Evolutionary conservation across 2,113 vertebrate species (phyloP).

Genomic region (Eurypyga helias): DNA sequence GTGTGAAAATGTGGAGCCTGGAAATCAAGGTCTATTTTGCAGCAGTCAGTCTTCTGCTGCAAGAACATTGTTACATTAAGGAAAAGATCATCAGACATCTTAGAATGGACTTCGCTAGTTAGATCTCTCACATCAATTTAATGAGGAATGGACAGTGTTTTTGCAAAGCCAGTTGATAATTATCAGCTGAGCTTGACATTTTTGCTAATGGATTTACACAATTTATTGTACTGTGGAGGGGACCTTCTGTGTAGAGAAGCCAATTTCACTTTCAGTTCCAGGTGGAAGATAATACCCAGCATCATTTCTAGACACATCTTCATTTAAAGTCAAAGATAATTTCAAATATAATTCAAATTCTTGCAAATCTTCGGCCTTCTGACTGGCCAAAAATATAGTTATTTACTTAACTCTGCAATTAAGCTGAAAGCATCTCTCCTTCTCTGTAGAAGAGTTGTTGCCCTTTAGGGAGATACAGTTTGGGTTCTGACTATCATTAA

Average conservation of each 20-base stretch:
- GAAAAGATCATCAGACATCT: neutral
- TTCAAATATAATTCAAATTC: neutral
- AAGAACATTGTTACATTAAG: neutral
- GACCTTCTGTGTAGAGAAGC: neutral
- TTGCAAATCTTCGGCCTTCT: neutral
- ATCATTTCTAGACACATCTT: neutral
- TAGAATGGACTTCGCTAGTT: constrained; percentile 10
- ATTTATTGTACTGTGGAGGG: constrained; percentile 20
- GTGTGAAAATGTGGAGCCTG: neutral
- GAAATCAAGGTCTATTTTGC: neutral
- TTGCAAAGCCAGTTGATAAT: constrained; percentile 36
- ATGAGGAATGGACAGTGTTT: constrained; percentile 16
- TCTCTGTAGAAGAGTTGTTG: neutral
- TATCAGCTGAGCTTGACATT: constrained; percentile 44
- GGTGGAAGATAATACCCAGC: neutral
- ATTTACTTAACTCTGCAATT: neutral
- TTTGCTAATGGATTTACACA: constrained; percentile 44
- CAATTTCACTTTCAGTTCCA: constrained; percentile 17
- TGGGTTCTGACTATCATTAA: neutral
- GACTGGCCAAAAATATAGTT: neutral
- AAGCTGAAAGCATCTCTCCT: neutral
- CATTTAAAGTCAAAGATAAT: constrained; percentile 37
- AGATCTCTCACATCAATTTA: constrained; percentile 42
- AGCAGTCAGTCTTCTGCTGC: neutral
- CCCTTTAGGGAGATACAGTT: neutral